Base-by-base conservation (phyloP, 2,113 vertebrate species). In the Scatophagus argus region DNA sequence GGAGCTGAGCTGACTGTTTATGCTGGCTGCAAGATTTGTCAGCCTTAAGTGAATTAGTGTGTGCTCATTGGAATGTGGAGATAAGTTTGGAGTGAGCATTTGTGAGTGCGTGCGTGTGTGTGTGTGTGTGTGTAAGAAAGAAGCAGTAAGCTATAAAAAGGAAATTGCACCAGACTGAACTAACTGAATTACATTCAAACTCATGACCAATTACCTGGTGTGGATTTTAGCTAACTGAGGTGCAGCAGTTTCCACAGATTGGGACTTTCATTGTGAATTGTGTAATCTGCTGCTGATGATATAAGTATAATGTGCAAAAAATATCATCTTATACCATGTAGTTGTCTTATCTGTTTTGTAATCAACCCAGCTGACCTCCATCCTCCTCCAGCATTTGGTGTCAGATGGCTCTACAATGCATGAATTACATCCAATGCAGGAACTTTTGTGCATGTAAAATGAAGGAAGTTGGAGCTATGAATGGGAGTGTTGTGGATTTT, bases 21-120 rank as follows among this genome's bases (percentile, higher is more conserved):
- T 21, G 56, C 58, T 43, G 51, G 70, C 67, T 74, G 79, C 25
- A 32, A 67, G 83, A 65, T 90, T 81, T 77, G 80, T 91, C 84
- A 83, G 67, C 63, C 52, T 77, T 87, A 83, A 89, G 74, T 84
- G 81, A 90, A 88, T 85, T 74, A 85, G 65, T 51, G 60, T 84
- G 72, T 63, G 77, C 46, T 76, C 79, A 60, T 55, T 83, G 67
- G 76, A 78, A 82, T 70, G 83, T 81, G 81, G 56, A 82, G 79
- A 86, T 87, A 84, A 41, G 58, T 77, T 70, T 69, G 13, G 52
- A 70, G 64, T 38, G 74, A 56, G 66, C 12, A 14, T 71, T 55
- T 67, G 14, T 23, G 21, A n/a, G 62, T 32, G 61, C 25, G 36
- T 55, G 41, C 36, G 43, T 38, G 32, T 43, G 43, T 29, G 49